Percentiles rank a stretch among this genome's conserved stretches.
These are phyloP conservation scores for Eudyptes chrysolophus DNA, from an alignment of 2,113 vertebrate genomes.

Conservation along the genomic window DNA sequence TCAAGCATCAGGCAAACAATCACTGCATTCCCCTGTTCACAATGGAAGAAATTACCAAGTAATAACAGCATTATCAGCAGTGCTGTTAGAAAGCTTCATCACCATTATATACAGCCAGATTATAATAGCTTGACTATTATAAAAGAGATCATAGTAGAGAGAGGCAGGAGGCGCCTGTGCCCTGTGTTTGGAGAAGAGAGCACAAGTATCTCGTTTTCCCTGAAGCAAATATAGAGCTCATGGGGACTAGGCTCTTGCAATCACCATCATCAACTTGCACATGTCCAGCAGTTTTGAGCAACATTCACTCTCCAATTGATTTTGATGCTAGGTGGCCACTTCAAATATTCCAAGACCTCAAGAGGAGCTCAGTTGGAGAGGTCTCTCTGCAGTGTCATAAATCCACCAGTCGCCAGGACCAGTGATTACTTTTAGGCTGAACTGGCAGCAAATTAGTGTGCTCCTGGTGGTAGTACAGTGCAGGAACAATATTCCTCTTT, in stretches of 20 bases:
- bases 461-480: neutral
- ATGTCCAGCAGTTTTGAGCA: neutral
- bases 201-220: neutral
- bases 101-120: neutral
- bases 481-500: neutral
- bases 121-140: neutral
- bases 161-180: neutral
- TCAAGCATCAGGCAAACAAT: neutral
- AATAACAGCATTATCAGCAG: neutral
- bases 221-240: neutral
- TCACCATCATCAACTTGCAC: fast-evolving
- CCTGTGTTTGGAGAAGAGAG: neutral
- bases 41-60: neutral
- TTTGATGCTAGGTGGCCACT: neutral
- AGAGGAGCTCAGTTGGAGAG: neutral
- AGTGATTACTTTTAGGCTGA: neutral
- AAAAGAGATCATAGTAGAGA: neutral
- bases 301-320: neutral
- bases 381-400: neutral
- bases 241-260: neutral
- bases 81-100: neutral
- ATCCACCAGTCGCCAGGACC: neutral
- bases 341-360: neutral
- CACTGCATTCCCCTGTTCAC: neutral
- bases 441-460: neutral